Percentiles rank a stretch among this genome's conserved stretches.
phyloP scores from a whole-genome alignment of 1,140 invertebrate species.

The Mesaphorura yosii region DNA sequence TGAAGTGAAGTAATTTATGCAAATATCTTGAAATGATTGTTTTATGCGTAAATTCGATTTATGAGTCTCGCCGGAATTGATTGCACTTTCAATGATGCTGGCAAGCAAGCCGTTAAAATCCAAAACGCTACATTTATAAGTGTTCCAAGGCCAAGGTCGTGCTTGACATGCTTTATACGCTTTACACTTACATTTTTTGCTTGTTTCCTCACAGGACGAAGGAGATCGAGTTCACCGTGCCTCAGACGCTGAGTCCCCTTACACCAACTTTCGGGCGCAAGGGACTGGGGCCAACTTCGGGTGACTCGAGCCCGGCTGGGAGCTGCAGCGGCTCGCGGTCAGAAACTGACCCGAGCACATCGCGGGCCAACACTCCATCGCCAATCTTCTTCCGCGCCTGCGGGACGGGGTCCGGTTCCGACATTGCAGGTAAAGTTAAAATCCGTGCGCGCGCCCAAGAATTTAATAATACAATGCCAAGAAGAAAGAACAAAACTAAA shows the following conservation, averaged over 20 bases:
- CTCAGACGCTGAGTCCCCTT: conserved; percentile 44
- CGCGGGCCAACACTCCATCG: conserved; percentile 40
- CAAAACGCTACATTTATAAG: too few relatives aligned
- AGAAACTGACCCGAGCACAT: conserved; percentile 34
- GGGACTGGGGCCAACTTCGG: conserved; percentile 34
- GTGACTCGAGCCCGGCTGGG: conserved; percentile 41
- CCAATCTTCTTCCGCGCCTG: conserved; percentile 56
- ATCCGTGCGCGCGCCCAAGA: not conserved
- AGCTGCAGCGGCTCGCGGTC: conserved; percentile 36
- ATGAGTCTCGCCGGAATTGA: too few relatives aligned
- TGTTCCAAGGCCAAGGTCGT: too few relatives aligned
- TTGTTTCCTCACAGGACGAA: conserved; percentile 44
- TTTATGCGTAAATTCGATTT: too few relatives aligned
- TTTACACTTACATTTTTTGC: conserved; percentile 26
- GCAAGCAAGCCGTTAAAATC: too few relatives aligned
- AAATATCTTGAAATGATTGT: too few relatives aligned
- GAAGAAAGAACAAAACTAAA: not conserved
- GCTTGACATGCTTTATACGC: too few relatives aligned
- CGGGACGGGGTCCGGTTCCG: conserved; percentile 38
- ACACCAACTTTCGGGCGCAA: conserved; percentile 44
- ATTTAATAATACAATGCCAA: not conserved
- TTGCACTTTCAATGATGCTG: too few relatives aligned
- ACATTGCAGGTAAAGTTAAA: conserved; percentile 21
- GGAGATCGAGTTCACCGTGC: conserved; percentile 52
- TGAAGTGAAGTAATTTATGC: too few relatives aligned